A percentile compares a stretch with the other conserved stretches of the same genome.
These are phyloP conservation scores for Pterois miles DNA, from an alignment of 2,797 vertebrate genomes.

Conservation along the genomic window DNA sequence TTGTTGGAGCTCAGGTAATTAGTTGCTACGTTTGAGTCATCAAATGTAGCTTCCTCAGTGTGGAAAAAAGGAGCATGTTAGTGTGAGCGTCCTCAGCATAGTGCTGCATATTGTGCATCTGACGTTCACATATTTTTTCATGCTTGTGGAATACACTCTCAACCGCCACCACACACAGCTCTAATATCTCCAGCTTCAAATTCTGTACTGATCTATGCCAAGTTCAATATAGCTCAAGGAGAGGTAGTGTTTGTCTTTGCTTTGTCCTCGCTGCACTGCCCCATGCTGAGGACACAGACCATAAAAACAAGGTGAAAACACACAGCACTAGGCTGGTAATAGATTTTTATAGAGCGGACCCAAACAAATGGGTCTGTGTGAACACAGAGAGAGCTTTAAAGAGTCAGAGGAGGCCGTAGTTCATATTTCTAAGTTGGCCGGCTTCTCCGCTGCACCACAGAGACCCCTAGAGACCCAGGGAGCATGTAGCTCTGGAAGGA, in stretches of 20 bases:
- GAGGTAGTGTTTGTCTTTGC: slow-evolving; percentile 42
- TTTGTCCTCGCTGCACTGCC: slow-evolving; percentile 28
- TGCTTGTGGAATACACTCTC: slow-evolving; percentile 23
- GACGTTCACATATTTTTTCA: slow-evolving; percentile 20
- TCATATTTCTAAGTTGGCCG: slow-evolving; percentile 43
- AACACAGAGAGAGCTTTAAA: slow-evolving; percentile 45
- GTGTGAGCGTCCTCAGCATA: slow-evolving; percentile 14
- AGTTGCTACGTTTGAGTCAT: slow-evolving; percentile 49
- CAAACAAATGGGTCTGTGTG: slow-evolving; percentile 49
- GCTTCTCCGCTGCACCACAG: slow-evolving; percentile 29
- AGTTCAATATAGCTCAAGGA: slow-evolving; percentile 50
- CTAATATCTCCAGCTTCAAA: slow-evolving; percentile 24
- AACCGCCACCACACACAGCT: slow-evolving; percentile 5
- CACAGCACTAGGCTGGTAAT: slow-evolving; percentile 12
- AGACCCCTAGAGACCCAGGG: slow-evolving; percentile 33
- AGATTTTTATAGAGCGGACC: slow-evolving; percentile 28
- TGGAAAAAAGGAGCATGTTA: slow-evolving; percentile 17
- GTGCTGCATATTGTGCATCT: slow-evolving; percentile 24
- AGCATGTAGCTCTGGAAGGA: slow-evolving; percentile 29
- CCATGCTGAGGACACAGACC: slow-evolving; percentile 37
- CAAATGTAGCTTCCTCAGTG: slow-evolving; percentile 19
- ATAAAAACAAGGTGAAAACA: slow-evolving; percentile 54
- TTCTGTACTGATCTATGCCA: slow-evolving; percentile 43
- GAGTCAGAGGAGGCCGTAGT: slow-evolving; percentile 34
- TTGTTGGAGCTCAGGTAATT: slow-evolving; percentile 67